These are phyloP conservation scores for Ceratitis capitata DNA, from an alignment of 1,140 invertebrate species.

Conservation along the genomic window DNA sequence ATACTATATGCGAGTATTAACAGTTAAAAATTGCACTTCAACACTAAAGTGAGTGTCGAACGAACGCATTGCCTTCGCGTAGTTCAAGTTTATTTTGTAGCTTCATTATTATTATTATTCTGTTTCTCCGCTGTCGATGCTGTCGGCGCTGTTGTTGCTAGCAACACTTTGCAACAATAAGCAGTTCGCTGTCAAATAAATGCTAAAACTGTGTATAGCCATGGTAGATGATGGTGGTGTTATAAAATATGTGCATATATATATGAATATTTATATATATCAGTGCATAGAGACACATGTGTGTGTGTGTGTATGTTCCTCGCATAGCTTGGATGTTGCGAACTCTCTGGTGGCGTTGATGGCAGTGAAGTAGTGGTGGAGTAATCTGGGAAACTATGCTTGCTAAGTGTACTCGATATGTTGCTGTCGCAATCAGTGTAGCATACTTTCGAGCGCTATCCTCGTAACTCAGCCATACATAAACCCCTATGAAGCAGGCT, in stretches of 20 bases:
- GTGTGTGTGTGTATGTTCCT: neutral
- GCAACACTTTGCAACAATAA: neutral
- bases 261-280: neutral
- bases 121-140: no score
- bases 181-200: neutral
- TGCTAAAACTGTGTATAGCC: neutral
- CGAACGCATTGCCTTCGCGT: neutral
- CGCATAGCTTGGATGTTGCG: no score
- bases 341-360: no score
- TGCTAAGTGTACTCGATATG: neutral
- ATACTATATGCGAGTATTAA: neutral
- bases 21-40: slow-evolving; percentile 4
- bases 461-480: neutral
- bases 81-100: neutral
- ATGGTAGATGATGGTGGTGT: neutral
- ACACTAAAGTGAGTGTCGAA: neutral
- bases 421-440: neutral
- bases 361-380: neutral
- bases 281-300: neutral
- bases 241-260: neutral
- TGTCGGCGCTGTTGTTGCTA: no score
- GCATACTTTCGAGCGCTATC: neutral
- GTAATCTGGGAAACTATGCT: neutral
- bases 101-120: neutral
- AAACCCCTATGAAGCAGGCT: neutral